These are phyloP conservation scores for Martes martes DNA, from an alignment of 2,113 vertebrate species.

Conservation along the genomic window DNA sequence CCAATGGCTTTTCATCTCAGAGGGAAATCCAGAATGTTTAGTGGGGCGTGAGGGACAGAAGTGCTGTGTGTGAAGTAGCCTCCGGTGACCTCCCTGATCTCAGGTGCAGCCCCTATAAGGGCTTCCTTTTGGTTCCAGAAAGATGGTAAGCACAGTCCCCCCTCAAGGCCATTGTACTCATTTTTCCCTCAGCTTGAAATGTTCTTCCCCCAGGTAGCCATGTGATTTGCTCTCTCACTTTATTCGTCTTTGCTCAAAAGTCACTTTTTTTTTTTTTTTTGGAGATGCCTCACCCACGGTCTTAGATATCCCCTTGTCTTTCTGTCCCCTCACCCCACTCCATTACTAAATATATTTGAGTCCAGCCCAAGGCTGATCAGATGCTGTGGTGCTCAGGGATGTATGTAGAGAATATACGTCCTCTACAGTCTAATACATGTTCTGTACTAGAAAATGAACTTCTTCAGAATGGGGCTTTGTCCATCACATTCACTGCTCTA, in stretches of 20 bases:
- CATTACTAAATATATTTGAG: background rate
- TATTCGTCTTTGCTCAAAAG: conserved; percentile 45
- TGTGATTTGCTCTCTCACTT: background rate
- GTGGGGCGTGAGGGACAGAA: background rate
- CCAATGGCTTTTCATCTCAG: background rate
- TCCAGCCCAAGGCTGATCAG: background rate
- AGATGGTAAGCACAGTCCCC: background rate
- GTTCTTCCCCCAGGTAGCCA: background rate
- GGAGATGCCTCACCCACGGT: conserved; percentile 30
- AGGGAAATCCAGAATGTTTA: background rate
- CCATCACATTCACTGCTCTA: background rate
- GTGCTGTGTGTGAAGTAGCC: background rate
- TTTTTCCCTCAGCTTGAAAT: background rate
- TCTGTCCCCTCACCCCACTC: background rate
- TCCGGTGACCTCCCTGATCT: background rate
- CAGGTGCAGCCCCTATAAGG: background rate
- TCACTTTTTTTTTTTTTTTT: conserved; percentile 25
- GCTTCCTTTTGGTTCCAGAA: background rate
- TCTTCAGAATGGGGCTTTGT: background rate
- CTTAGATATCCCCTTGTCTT: conserved; percentile 50
- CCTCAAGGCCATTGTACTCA: background rate
- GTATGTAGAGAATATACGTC: background rate
- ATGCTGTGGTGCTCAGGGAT: background rate
- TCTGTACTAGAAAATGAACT: background rate
- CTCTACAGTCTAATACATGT: background rate